phyloP scores from a whole-genome alignment of 2,888 invertebrate species.

The Melinopterus prodromus region DNA sequence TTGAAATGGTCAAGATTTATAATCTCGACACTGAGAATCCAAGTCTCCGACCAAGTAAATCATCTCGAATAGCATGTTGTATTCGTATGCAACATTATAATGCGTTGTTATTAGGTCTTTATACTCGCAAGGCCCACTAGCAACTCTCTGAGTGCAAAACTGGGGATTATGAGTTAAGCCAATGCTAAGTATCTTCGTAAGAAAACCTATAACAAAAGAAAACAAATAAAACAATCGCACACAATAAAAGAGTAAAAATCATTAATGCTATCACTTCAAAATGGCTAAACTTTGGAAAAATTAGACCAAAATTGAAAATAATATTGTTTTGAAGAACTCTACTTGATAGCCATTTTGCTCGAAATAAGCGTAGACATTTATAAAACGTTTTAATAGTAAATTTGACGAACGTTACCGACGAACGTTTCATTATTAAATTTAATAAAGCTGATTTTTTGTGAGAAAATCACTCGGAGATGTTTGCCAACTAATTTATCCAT shows the following conservation, averaged over 20 bases:
- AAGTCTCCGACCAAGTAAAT: not conserved
- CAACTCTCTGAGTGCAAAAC: not conserved
- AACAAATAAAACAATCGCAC: not conserved
- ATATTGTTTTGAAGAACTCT: no score
- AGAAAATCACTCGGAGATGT: no score
- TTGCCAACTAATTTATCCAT: no score
- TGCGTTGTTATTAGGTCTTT: not conserved
- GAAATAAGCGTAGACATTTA: no score
- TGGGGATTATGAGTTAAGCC: not conserved
- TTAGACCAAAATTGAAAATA: no score
- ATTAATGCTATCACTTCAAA: no score
- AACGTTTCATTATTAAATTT: no score
- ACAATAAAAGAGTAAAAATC: not conserved
- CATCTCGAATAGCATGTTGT: not conserved
- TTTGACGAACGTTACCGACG: no score
- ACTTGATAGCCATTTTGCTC: no score
- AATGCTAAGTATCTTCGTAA: not conserved
- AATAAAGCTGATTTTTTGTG: no score
- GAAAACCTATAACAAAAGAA: not conserved
- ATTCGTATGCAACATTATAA: not conserved
- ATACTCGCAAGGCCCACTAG: not conserved
- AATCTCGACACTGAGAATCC: not conserved
- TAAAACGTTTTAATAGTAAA: no score
- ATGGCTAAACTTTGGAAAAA: no score
- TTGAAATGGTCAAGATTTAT: not conserved